Evolutionary conservation across 2,113 vertebrate genomes (phyloP).

Genomic region (Cheilinus undulatus): DNA sequence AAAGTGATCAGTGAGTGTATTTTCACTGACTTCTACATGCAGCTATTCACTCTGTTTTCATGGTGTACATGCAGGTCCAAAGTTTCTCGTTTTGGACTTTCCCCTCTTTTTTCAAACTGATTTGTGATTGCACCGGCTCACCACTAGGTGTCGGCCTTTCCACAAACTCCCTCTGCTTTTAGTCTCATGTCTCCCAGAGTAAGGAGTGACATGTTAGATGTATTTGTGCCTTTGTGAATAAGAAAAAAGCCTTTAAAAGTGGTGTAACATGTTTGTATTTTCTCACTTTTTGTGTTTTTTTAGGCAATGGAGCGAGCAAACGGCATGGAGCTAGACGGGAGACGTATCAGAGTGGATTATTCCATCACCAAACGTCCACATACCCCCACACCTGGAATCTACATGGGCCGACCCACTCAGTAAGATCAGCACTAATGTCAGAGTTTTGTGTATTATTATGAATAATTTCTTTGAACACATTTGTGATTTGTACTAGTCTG

Average conservation of each 20-base stretch:
- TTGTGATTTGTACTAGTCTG: background rate
- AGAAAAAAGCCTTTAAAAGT: conserved; percentile 10
- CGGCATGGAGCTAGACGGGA: conserved; percentile 94
- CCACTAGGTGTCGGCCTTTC: conserved; percentile 74
- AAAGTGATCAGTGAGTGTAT: too few species aligned
- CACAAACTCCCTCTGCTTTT: conserved; percentile 4
- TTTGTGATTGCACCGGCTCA: conserved; percentile 38
- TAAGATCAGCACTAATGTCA: conserved; percentile 60
- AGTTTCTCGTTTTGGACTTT: background rate
- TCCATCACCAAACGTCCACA: conserved; percentile 96
- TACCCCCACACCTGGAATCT: conserved; percentile 94
- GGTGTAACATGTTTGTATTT: conserved; percentile 11
- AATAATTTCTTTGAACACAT: background rate
- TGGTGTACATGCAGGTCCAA: background rate
- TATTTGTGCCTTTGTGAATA: background rate
- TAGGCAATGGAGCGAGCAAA: conserved; percentile 95
- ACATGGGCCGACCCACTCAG: conserved; percentile 95
- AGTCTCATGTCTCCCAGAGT: background rate
- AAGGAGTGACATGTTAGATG: conserved; percentile 1
- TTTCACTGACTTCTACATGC: too few species aligned
- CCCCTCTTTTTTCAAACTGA: background rate
- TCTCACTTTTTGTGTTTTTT: conserved; percentile 20
- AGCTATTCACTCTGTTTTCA: background rate
- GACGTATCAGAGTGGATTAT: conserved; percentile 92
- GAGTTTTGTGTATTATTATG: background rate